Percentiles rank a stretch among this genome's conserved stretches.
Evolutionary conservation across 2,113 vertebrate genomes (phyloP).

Genomic region (Pongo pygmaeus): DNA sequence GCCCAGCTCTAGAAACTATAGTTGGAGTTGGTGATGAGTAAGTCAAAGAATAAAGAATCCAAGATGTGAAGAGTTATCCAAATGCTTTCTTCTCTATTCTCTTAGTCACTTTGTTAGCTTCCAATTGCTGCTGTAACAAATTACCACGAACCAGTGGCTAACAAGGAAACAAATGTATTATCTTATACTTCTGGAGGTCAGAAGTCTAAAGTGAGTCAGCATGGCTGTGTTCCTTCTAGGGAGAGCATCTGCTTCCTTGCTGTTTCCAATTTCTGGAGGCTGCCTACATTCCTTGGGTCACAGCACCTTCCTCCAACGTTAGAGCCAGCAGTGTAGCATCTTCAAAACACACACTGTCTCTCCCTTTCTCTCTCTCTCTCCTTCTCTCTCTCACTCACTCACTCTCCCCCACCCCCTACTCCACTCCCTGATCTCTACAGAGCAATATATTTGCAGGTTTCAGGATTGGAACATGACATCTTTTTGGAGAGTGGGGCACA

Average conservation of each 20-base stretch:
- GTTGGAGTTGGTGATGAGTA: neutral
- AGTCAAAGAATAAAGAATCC: neutral
- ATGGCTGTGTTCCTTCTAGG: neutral
- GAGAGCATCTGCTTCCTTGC: neutral
- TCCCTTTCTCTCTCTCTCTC: neutral
- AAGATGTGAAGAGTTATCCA: neutral
- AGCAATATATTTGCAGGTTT: neutral
- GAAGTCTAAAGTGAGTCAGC: neutral
- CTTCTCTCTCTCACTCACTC: neutral
- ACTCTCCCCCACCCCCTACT: neutral
- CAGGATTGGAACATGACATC: neutral
- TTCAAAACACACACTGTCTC: neutral
- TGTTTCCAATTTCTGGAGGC: neutral
- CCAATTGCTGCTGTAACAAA: neutral
- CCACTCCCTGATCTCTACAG: neutral
- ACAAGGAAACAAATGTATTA: neutral
- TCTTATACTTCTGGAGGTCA: neutral
- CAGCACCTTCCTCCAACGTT: neutral
- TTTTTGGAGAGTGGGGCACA: neutral
- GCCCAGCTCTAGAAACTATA: neutral
- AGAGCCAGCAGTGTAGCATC: neutral
- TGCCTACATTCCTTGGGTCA: neutral
- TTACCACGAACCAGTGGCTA: neutral
- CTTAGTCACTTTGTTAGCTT: neutral
- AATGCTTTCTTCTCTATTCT: neutral